These are phyloP conservation scores for Protodeltote pygarga DNA, from an alignment of 2,888 invertebrate species.

Conservation along the genomic window DNA sequence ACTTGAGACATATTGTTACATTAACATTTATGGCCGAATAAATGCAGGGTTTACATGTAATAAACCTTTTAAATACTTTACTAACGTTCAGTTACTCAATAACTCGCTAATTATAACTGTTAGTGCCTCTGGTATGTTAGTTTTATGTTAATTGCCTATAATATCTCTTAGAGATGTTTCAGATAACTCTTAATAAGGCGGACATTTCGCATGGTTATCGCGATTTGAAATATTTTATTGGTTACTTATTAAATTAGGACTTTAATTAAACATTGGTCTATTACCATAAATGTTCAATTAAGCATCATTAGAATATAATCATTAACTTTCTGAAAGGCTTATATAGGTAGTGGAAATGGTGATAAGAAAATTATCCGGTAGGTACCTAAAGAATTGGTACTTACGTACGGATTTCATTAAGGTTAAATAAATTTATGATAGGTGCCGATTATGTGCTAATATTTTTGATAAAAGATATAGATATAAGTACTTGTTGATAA, in stretches of 20 bases:
- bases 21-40: constrained; percentile 4
- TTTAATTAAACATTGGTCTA: neutral
- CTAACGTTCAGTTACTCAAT: constrained; percentile 14
- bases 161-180: neutral
- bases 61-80: constrained; percentile 11
- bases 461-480: too few relatives aligned
- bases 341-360: too few relatives aligned
- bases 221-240: constrained; percentile 1
- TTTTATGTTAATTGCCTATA: constrained; percentile 14
- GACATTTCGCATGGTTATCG: neutral
- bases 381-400: too few relatives aligned
- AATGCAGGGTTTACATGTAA: constrained; percentile 11
- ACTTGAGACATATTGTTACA: constrained; percentile 4
- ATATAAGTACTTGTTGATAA: too few relatives aligned
- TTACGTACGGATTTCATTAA: too few relatives aligned
- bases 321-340: too few relatives aligned
- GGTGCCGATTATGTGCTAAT: too few relatives aligned
- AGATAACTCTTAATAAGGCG: constrained; percentile 11
- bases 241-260: constrained; percentile 3
- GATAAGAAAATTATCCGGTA: too few relatives aligned
- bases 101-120: constrained; percentile 18
- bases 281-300: too few relatives aligned
- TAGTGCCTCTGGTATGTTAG: constrained; percentile 1
- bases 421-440: too few relatives aligned
- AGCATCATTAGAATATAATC: neutral